phyloP scores from a whole-genome alignment of 1,140 invertebrate species.

The Sarcophaga peregrina region DNA sequence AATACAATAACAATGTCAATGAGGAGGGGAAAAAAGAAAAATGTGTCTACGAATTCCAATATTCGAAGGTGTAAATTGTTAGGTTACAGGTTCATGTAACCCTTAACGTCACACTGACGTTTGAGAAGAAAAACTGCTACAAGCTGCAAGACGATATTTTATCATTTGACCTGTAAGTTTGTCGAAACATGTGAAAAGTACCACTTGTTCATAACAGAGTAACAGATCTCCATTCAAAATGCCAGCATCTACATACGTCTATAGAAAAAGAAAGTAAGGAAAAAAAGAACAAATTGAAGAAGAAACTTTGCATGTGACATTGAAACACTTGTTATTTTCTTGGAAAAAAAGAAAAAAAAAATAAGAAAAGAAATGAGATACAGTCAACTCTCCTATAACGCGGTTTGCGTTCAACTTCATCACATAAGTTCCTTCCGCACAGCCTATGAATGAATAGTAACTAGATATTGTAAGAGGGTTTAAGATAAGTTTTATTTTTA shows the following conservation, averaged over 20 bases:
- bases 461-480: too few species aligned
- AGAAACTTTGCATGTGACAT: conserved; percentile 1
- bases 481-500: too few species aligned
- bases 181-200: neutral
- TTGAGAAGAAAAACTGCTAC: neutral
- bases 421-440: too few species aligned
- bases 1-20: neutral
- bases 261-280: too few species aligned
- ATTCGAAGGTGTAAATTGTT: neutral
- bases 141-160: neutral
- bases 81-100: neutral
- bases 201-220: neutral
- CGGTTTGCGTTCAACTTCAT: too few species aligned
- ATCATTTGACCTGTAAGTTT: neutral
- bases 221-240: too few species aligned
- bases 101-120: neutral
- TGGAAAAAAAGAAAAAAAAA: neutral
- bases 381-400: too few species aligned
- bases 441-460: too few species aligned
- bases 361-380: too few species aligned
- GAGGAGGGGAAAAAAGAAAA: too few species aligned
- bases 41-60: too few species aligned
- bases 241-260: too few species aligned
- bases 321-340: neutral
- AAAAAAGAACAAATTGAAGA: neutral